Percentiles rank a stretch among this genome's conserved stretches.
Evolutionary conservation across 2,888 invertebrate species (phyloP).

Genomic region (Hemaris fuciformis): DNA sequence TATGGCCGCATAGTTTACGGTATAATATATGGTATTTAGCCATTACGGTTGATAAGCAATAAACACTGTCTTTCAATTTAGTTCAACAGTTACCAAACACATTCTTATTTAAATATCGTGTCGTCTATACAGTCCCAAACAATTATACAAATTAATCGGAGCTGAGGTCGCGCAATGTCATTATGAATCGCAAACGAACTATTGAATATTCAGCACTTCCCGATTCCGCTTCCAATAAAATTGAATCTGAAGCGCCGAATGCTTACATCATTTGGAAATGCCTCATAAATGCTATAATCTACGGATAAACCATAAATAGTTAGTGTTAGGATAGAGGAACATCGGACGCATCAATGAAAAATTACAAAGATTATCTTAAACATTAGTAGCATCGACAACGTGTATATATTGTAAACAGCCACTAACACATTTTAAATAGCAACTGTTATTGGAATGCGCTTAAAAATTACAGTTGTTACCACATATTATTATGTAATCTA

Average conservation of each 20-base stretch:
- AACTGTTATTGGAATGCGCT: not conserved
- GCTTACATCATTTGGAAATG: not conserved
- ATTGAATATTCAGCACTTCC: not conserved
- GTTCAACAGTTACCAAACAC: not conserved
- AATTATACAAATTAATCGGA: not conserved
- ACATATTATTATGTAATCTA: not conserved
- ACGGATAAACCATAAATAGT: not conserved
- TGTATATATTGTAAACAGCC: not conserved
- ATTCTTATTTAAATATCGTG: not conserved
- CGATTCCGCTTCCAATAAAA: not conserved
- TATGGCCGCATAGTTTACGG: not conserved
- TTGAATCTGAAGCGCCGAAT: no score
- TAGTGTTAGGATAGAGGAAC: not conserved
- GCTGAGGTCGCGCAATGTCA: not conserved
- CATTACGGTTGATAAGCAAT: not conserved
- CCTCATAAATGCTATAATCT: not conserved
- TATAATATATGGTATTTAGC: no score
- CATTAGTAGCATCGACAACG: not conserved
- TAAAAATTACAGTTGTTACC: not conserved
- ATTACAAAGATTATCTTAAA: not conserved
- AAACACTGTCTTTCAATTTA: slow-evolving; percentile 3
- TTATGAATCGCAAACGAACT: not conserved
- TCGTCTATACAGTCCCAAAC: not conserved
- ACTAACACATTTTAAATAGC: not conserved
- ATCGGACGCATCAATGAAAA: not conserved